These are phyloP conservation scores for Mastigias papua DNA, from an alignment of 30 jellyfish, hydroid and myxozoan genomes.

Conservation along the genomic window DNA sequence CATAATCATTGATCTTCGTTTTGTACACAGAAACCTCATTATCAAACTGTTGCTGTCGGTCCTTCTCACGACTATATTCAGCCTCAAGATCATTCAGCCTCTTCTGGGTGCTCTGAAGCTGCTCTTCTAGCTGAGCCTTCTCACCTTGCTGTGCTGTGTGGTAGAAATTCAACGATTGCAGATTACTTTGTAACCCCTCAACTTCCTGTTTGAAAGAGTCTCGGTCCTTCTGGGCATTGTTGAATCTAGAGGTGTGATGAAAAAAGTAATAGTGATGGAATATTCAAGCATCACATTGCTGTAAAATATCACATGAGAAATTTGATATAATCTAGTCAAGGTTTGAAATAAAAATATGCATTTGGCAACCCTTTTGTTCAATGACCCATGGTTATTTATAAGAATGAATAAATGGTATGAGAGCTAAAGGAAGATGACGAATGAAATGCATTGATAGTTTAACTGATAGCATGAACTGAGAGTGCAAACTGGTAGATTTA, in stretches of 20 bases:
- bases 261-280: too few species aligned
- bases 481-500: too few species aligned
- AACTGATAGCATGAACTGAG: too few species aligned
- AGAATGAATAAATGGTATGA: too few species aligned
- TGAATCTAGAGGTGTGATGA: conserved; percentile 8
- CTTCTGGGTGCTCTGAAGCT: conserved; percentile 70
- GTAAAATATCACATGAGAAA: background rate
- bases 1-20: conserved; percentile 75
- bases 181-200: conserved; percentile 81
- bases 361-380: too few species aligned
- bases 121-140: conserved; percentile 80
- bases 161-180: conserved; percentile 62
- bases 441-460: too few species aligned
- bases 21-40: conserved; percentile 74
- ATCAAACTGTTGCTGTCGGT: conserved; percentile 69
- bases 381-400: too few species aligned
- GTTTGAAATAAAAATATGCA: too few species aligned
- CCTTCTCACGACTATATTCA: conserved; percentile 59
- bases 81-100: conserved; percentile 74
- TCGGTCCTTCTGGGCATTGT: conserved; percentile 74
- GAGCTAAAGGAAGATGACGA: too few species aligned
- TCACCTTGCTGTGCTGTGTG: conserved; percentile 78
- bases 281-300: background rate
- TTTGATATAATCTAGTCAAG: too few species aligned
- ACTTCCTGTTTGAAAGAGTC: conserved; percentile 65